phyloP scores from a whole-genome alignment of 2,797 vertebrate genomes.

The Coilia nasus region DNA sequence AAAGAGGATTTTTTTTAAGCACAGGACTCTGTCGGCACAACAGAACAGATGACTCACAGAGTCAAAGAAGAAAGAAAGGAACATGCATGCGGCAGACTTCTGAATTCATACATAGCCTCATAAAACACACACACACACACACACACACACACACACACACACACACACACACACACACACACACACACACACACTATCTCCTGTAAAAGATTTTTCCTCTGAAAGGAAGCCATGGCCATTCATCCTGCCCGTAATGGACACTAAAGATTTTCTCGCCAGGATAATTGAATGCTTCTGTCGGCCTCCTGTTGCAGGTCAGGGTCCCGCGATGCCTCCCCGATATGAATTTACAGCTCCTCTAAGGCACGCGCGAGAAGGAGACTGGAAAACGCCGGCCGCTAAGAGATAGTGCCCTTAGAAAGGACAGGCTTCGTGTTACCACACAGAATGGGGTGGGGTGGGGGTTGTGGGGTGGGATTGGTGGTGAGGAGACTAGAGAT shows the following conservation, averaged over 20 bases:
- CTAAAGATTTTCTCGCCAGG: conserved; percentile 41
- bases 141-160: too few relatives aligned
- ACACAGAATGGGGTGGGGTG: neutral
- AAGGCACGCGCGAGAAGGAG: neutral
- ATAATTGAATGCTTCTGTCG: conserved; percentile 54
- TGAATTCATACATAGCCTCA: neutral
- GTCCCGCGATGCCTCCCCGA: conserved; percentile 43
- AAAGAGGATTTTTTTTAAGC: too few relatives aligned
- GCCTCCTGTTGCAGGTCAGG: conserved; percentile 39
- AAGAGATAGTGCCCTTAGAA: conserved; percentile 21
- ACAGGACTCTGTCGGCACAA: neutral
- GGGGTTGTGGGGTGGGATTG: neutral
- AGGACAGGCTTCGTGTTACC: neutral
- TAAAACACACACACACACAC: neutral
- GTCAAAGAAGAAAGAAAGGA: neutral
- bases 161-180: too few relatives aligned
- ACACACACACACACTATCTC: too few relatives aligned
- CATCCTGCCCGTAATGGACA: conserved; percentile 42
- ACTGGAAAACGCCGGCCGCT: neutral
- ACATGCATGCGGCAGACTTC: neutral
- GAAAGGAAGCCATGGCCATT: conserved; percentile 42
- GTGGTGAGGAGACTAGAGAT: neutral
- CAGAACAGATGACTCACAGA: neutral
- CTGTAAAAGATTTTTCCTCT: conserved; percentile 36
- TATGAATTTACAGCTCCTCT: conserved; percentile 31